Evolutionary conservation across 2,797 vertebrate species (phyloP), one percentile per base, ranked within the genome.

Genomic region (Silurus aristotelis): DNA sequence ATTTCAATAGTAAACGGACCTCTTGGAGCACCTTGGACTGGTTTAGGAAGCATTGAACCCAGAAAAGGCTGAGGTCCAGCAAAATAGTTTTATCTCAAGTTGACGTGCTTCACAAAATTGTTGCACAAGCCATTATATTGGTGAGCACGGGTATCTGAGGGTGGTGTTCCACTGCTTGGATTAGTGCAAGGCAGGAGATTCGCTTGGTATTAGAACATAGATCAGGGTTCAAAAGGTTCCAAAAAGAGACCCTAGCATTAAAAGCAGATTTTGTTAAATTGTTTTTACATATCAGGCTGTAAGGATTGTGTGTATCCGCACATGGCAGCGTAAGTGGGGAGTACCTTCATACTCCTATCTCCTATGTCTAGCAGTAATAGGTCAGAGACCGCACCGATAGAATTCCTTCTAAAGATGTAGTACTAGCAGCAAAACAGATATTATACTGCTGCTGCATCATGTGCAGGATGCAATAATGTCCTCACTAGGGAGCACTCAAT

Each of bases 401-500:
- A 80, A 9, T 9, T 31, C 1, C 77, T n/a, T 63, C 77, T 80
- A 22, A 80, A 80, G 38, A 63, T 20, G 27, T 19, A 43, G 25
- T 27, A 8, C 56, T 43, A 25, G 38, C 22, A 48, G 43, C 12
- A 80, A 80, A 56, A 81, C 80, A 31, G 46, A 31, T 20, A 20
- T 31, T 55, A 19, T 67, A 31, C 20, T 70, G 80, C 46, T 81
- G 48, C 10, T 14, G 19, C 25, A 82, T n/a, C 48, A 38, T 70
- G 27, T 64, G 68, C 17, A 81, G 64, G 80, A 68, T 56, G 25
- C 64, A 67, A 68, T 67, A 55, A 55, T 3, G 12, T 70, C 64
- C 66, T 68, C 80, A 31, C 64, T 66, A 58, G 80, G 64, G 52
- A 82, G 61, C 48, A 22, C 10, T 66, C 43, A 80, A n/a, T 52